Conservation (phyloP, 2,113 vertebrate genomes). For the Euleptes europaea region DNA sequence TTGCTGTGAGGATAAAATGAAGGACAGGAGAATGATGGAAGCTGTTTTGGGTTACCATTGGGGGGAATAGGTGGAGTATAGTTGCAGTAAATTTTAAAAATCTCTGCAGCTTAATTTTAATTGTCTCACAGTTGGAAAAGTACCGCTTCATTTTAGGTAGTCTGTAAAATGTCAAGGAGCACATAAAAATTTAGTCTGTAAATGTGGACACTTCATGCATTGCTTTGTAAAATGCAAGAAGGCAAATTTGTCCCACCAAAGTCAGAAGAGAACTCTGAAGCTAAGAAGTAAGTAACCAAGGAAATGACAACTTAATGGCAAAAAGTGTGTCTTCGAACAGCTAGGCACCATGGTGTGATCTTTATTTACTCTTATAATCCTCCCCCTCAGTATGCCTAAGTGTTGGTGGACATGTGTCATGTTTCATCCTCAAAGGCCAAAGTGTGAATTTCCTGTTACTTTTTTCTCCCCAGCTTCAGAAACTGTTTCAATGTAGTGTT, state of each 20-base stretch:
- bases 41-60: too few species aligned
- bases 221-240: conserved; percentile 59
- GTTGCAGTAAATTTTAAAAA: too few species aligned
- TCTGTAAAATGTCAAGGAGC: conserved; percentile 69
- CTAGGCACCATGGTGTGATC: conserved; percentile 73
- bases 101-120: conserved; percentile 58
- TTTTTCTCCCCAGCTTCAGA: conserved; percentile 69
- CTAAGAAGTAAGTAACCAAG: conserved; percentile 53
- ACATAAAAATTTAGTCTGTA: conserved; percentile 70
- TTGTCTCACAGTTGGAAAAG: conserved; percentile 59
- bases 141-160: conserved; percentile 64
- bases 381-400: conserved; percentile 70
- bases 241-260: conserved; percentile 61
- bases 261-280: conserved; percentile 63
- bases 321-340: conserved; percentile 70
- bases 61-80: too few species aligned
- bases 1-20: too few species aligned
- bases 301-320: conserved; percentile 74
- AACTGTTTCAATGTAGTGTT: conserved; percentile 74
- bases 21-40: too few species aligned
- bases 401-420: conserved; percentile 75
- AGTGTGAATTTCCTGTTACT: conserved; percentile 75
- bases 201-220: conserved; percentile 70
- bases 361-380: conserved; percentile 74
- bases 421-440: conserved; percentile 73